Base-by-base conservation (phyloP, 2,888 invertebrate species). In the Autographa gamma region DNA sequence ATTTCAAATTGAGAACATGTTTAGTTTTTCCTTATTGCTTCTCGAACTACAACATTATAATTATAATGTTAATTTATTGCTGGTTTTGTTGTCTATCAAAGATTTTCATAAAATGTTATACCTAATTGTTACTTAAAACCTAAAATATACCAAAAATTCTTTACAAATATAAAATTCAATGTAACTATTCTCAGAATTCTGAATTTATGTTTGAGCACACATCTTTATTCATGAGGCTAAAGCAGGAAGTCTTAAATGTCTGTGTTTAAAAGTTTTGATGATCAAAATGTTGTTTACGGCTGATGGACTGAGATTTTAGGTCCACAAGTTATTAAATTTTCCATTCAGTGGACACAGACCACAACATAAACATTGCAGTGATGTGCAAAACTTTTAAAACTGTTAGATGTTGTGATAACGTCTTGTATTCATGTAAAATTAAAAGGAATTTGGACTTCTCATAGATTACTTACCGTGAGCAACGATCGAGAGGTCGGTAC, bases 401-500 rank as follows among this genome's bases (percentile, higher is more conserved):
- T 16, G 5, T 43, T 9, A 19, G 8, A 19, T 11, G 9, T 54
- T 54, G 18, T 19, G 11, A 3, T 19, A 8, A 18, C n/a, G 18
- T 8, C n/a, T 52, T 56, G 25, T 25, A 11, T 25, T 56, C 25
- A 13, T 11, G n/a, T 19, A 19, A 64, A 25, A 18, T 52, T 5
- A 8, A 69, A 14, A 66, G 11, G 56, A 65, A 60, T 63, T 62
- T 63, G 19, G 25, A 43, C 31, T 56, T 54, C 25, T 63, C 19
- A 19, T 62, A 0, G 59, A 16, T 63, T 66, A 95, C 95, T 92
- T 88, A 95, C 95, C 90, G 92, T 85, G 71, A 94, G 89, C 68
- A 92, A 86, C 64, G 94, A 85, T 84, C 95, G 91, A 60, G 95
- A 91, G 38, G 91, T 88, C 68, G 93, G 91, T 71, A 90, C 86